Conservation (phyloP, 2,113 vertebrate genomes). For the Sebastes schlegelii region DNA sequence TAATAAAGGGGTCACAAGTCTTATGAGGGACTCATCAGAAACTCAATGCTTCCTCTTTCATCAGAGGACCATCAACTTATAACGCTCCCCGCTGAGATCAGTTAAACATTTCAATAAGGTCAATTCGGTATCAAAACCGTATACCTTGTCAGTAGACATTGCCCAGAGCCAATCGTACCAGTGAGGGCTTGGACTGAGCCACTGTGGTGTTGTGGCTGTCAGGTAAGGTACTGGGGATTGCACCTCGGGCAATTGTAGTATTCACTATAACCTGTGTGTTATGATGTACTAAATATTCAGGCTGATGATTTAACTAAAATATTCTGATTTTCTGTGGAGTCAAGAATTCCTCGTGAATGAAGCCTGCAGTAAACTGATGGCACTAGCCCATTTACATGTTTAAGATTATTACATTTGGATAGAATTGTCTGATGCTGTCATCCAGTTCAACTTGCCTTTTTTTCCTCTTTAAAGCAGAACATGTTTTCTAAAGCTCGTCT, state of each 20-base stretch:
- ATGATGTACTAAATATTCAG: conserved; percentile 28
- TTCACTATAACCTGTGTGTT: neutral
- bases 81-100: conserved; percentile 70
- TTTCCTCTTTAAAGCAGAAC: no score
- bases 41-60: conserved; percentile 79
- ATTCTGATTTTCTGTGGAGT: conserved; percentile 78
- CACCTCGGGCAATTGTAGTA: conserved; percentile 76
- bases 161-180: conserved; percentile 81
- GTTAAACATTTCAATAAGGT: conserved; percentile 86
- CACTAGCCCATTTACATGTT: neutral
- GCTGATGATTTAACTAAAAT: conserved; percentile 75
- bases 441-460: neutral
- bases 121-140: conserved; percentile 92
- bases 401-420: neutral
- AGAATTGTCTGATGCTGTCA: neutral
- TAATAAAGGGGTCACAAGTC: neutral
- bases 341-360: conserved; percentile 84
- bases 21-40: conserved; percentile 56
- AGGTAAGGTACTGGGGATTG: conserved; percentile 76
- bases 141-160: conserved; percentile 90
- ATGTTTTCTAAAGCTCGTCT: neutral
- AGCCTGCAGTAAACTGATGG: conserved; percentile 65
- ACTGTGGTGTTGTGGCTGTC: conserved; percentile 28
- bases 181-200: conserved; percentile 41
- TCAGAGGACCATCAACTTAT: conserved; percentile 75